Conservation (phyloP, 2,888 invertebrate genomes). For the Brachyptera risi region DNA sequence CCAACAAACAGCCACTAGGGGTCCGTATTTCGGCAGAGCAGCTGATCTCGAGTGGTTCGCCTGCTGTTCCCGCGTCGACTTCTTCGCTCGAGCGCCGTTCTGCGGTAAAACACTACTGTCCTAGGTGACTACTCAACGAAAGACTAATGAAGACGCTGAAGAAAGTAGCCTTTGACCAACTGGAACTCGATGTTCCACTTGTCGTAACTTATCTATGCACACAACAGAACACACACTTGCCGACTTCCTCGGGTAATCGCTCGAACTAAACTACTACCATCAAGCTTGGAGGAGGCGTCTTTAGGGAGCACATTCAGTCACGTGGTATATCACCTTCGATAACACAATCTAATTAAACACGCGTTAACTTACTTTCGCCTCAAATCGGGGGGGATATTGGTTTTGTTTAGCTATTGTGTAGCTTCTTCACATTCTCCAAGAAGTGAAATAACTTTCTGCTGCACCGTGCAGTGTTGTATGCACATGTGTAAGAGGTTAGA, state of each 20-base stretch:
- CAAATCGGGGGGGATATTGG: no score
- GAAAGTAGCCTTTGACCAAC: constrained; percentile 13
- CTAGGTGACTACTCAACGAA: neutral
- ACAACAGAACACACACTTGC: no score
- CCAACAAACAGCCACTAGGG: no score
- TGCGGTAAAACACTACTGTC: neutral
- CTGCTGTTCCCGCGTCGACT: neutral
- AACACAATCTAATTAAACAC: neutral
- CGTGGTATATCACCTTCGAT: constrained; percentile 7
- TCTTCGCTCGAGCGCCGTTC: neutral
- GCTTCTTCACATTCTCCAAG: no score
- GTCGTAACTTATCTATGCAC: no score
- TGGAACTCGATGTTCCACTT: neutral
- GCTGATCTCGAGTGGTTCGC: no score
- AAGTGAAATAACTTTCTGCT: no score
- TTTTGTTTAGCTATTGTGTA: no score
- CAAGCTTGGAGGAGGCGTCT: neutral
- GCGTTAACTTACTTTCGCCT: constrained; percentile 13
- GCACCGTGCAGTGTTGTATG: neutral
- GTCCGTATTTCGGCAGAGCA: no score
- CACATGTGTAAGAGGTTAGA: neutral
- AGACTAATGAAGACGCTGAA: neutral
- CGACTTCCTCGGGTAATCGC: no score
- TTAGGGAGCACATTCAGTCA: constrained; percentile 8
- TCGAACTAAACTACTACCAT: neutral